Percentiles rank a stretch among this genome's conserved stretches.
These are phyloP conservation scores for Noctua janthe DNA, from an alignment of 2,888 invertebrate species.

Conservation along the genomic window DNA sequence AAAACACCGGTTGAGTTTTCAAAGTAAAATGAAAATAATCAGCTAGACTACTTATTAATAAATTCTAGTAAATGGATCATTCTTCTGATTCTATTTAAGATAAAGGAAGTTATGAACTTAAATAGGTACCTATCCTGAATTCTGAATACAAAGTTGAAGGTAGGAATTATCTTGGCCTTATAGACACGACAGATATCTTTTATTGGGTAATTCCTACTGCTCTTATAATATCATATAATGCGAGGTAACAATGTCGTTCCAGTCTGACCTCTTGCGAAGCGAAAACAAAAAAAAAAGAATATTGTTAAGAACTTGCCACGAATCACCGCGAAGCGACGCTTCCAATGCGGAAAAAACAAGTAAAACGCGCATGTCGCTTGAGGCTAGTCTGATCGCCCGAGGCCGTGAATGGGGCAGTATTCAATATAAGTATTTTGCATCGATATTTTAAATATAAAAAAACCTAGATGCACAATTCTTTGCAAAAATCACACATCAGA, in stretches of 20 bases:
- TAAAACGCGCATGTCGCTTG: neutral
- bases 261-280: neutral
- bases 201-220: neutral
- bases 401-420: neutral
- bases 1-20: neutral
- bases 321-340: neutral
- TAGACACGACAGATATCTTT: neutral
- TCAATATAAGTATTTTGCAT: neutral
- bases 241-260: neutral
- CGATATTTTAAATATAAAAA: no score
- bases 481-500: neutral
- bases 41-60: neutral
- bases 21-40: neutral
- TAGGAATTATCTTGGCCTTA: conserved; percentile 17
- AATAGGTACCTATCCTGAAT: neutral
- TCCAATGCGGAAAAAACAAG: neutral
- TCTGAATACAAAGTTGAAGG: conserved; percentile 13
- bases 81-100: conserved; percentile 13
- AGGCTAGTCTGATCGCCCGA: neutral
- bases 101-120: conserved; percentile 22
- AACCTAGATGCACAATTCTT: neutral
- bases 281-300: neutral
- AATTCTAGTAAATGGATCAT: conserved; percentile 3
- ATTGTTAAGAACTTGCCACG: neutral
- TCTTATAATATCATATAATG: neutral